These are phyloP conservation scores for Lepus europaeus DNA, from an alignment of 2,113 vertebrate species.

Conservation along the genomic window DNA sequence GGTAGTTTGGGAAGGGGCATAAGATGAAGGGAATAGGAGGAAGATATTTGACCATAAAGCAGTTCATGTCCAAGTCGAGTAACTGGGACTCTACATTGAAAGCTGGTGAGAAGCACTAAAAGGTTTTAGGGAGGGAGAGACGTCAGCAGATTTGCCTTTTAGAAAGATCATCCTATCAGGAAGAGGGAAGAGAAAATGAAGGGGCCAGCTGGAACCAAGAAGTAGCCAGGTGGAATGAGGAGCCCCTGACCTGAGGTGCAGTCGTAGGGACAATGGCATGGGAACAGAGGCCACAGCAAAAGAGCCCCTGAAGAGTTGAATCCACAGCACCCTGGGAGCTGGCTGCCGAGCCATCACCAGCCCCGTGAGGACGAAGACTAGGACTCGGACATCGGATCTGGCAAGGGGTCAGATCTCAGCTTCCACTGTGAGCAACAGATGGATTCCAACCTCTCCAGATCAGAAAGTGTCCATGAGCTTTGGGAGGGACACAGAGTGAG, in stretches of 20 bases:
- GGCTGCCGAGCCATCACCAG: not conserved
- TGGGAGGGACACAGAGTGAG: not conserved
- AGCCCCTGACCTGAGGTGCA: not conserved
- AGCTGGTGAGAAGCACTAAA: not conserved
- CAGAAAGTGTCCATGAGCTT: not conserved
- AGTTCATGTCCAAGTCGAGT: not conserved
- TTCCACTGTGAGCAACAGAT: not conserved
- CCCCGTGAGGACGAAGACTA: not conserved
- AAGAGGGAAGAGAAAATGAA: not conserved
- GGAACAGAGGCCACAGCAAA: accelerated
- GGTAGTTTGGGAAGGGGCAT: not conserved
- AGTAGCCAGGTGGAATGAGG: not conserved
- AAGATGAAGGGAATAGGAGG: not conserved
- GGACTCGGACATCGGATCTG: not conserved
- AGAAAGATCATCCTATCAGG: not conserved
- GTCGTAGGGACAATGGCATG: not conserved
- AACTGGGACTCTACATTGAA: not conserved
- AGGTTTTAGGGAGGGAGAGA: not conserved
- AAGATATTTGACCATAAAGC: not conserved
- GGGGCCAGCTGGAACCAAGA: not conserved
- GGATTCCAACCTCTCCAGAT: too few relatives aligned
- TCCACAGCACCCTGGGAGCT: accelerated
- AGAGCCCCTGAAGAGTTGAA: accelerated
- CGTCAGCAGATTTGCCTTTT: not conserved
- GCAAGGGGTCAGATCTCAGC: not conserved